Percentiles rank a stretch among this genome's conserved stretches.
Conservation (phyloP, 1,140 invertebrate genomes). For the Brachystomella parvula region DNA sequence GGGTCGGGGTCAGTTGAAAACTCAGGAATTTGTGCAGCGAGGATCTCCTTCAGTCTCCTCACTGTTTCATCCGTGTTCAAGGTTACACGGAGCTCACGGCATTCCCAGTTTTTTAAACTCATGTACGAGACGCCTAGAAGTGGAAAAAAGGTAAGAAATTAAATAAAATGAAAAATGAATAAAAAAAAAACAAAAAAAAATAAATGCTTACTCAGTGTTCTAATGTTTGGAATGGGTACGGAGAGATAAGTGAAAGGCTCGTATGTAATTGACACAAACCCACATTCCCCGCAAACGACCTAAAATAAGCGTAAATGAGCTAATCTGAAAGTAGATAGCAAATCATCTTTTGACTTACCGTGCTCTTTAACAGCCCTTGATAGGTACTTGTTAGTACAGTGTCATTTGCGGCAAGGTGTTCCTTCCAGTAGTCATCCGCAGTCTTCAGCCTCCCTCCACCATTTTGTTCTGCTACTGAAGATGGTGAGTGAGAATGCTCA, state of each 20-base stretch:
- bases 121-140: slow-evolving; percentile 53
- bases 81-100: slow-evolving; percentile 52
- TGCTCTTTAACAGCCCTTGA: slow-evolving; percentile 58
- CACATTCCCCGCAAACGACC: slow-evolving; percentile 61
- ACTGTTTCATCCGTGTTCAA: slow-evolving; percentile 56
- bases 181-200: neutral
- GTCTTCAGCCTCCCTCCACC: slow-evolving; percentile 36
- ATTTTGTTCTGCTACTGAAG: no score
- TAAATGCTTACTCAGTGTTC: slow-evolving; percentile 51
- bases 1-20: slow-evolving; percentile 39
- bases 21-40: slow-evolving; percentile 44
- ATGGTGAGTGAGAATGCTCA: no score
- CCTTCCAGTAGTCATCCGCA: slow-evolving; percentile 57
- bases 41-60: slow-evolving; percentile 50
- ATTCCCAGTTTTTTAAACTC: slow-evolving; percentile 45
- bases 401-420: slow-evolving; percentile 53
- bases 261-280: slow-evolving; percentile 59
- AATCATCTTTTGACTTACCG: slow-evolving; percentile 46
- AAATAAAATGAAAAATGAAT: slow-evolving; percentile 9
- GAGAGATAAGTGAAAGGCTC: slow-evolving; percentile 69
- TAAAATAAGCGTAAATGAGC: slow-evolving; percentile 41
- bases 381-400: slow-evolving; percentile 57
- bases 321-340: slow-evolving; percentile 9
- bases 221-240: slow-evolving; percentile 58
- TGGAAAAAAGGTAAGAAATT: slow-evolving; percentile 15